Percentiles rank a stretch among this genome's conserved stretches.
Evolutionary conservation across 2,888 invertebrate genomes (phyloP).

Genomic region (Falcaria lacertinaria): DNA sequence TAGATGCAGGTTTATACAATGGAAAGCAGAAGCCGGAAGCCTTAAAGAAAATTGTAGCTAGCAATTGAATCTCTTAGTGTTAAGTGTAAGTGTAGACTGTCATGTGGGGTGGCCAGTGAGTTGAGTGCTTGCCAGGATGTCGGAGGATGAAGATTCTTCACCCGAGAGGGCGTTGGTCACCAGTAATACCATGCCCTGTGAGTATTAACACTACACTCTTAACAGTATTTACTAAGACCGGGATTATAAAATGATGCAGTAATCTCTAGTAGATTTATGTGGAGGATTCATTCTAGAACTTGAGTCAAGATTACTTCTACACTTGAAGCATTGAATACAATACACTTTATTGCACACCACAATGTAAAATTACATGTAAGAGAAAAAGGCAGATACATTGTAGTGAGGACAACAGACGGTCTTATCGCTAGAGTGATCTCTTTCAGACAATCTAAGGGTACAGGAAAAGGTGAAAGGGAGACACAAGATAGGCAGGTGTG

Average conservation of each 20-base stretch:
- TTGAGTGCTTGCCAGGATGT: conserved; percentile 50
- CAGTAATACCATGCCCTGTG: conserved; percentile 69
- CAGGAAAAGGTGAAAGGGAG: too few species aligned
- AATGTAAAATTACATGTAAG: too few species aligned
- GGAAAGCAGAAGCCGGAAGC: neutral
- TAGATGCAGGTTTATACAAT: neutral
- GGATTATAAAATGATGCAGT: conserved; percentile 1
- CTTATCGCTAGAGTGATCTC: too few species aligned
- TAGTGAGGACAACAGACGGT: too few species aligned
- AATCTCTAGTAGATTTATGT: too few species aligned
- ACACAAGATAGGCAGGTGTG: too few species aligned
- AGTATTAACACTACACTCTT: conserved; percentile 10
- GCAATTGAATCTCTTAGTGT: conserved; percentile 12
- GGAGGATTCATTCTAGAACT: too few species aligned
- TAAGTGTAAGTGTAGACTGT: conserved; percentile 33
- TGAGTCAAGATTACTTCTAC: too few species aligned
- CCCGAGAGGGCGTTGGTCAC: conserved; percentile 65
- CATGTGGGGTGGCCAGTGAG: conserved; percentile 12
- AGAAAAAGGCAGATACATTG: too few species aligned
- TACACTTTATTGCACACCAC: too few species aligned
- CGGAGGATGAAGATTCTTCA: conserved; percentile 72
- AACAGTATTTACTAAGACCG: neutral
- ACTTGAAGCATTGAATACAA: too few species aligned
- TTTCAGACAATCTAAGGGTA: too few species aligned
- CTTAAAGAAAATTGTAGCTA: neutral